Conservation (phyloP, 2,113 vertebrate genomes). For the Falco punctatus region DNA sequence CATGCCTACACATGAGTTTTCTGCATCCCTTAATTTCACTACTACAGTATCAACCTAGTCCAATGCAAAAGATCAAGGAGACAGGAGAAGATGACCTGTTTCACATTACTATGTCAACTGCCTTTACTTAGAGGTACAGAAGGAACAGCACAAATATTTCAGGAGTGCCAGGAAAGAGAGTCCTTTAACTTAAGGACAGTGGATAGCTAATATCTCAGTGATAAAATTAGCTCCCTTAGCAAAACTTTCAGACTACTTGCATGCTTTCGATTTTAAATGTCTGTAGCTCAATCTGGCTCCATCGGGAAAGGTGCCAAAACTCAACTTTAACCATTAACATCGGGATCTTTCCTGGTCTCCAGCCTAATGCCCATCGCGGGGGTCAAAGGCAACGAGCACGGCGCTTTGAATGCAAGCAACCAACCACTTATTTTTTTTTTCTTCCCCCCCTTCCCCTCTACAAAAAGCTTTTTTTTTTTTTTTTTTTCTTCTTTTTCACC, state of each 20-base stretch:
- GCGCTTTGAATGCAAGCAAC: neutral
- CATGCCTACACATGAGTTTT: neutral
- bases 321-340: conserved; percentile 2
- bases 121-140: neutral
- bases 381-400: neutral
- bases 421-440: neutral
- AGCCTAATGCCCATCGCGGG: neutral
- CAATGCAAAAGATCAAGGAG: neutral
- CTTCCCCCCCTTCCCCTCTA: too few relatives aligned
- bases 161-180: neutral
- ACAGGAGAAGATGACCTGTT: neutral
- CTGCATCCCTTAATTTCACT: neutral
- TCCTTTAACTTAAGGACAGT: neutral
- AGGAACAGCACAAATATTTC: neutral
- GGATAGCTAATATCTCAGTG: conserved; percentile 16
- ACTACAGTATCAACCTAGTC: neutral
- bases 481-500: too few relatives aligned
- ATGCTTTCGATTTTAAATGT: conserved; percentile 61
- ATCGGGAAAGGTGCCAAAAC: conserved; percentile 20
- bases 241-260: conserved; percentile 38
- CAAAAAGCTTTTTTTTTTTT: neutral
- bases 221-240: conserved; percentile 56
- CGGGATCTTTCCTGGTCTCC: neutral
- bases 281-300: neutral
- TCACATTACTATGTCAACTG: neutral